These are phyloP conservation scores for Lanius ludovicianus DNA, from an alignment of 2,113 vertebrate genomes.

Conservation along the genomic window DNA sequence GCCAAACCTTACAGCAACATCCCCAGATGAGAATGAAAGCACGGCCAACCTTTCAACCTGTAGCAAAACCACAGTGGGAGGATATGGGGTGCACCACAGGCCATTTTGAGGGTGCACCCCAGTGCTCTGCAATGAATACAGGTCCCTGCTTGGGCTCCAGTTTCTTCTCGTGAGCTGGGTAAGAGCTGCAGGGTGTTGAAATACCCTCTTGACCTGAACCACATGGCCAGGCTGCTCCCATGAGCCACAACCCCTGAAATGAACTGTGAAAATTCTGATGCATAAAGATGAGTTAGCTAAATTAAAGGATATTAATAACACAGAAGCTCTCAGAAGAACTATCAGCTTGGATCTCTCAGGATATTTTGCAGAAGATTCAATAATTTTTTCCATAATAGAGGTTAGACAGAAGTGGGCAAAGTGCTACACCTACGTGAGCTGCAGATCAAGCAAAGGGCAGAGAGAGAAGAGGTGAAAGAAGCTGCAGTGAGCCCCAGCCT, in stretches of 20 bases:
- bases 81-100: not conserved
- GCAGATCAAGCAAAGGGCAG: not conserved
- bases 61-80: not conserved
- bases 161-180: not conserved
- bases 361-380: not conserved
- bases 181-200: not conserved
- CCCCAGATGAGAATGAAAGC: not conserved
- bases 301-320: slow-evolving; percentile 34
- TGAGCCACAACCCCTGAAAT: not conserved
- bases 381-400: not conserved
- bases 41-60: not conserved
- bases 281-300: slow-evolving; percentile 10
- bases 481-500: not conserved
- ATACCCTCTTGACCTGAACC: not conserved
- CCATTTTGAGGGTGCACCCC: not conserved
- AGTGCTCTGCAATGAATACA: not conserved
- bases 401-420: not conserved
- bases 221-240: not conserved
- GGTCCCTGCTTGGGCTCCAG: not conserved
- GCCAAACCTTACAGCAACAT: not conserved
- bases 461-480: not conserved
- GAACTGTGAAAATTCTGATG: not conserved
- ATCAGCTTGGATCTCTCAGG: not conserved
- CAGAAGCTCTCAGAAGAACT: not conserved
- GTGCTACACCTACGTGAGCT: not conserved